Conservation (phyloP, 2,797 vertebrate species). For the Mormyrus hasselquistii region DNA sequence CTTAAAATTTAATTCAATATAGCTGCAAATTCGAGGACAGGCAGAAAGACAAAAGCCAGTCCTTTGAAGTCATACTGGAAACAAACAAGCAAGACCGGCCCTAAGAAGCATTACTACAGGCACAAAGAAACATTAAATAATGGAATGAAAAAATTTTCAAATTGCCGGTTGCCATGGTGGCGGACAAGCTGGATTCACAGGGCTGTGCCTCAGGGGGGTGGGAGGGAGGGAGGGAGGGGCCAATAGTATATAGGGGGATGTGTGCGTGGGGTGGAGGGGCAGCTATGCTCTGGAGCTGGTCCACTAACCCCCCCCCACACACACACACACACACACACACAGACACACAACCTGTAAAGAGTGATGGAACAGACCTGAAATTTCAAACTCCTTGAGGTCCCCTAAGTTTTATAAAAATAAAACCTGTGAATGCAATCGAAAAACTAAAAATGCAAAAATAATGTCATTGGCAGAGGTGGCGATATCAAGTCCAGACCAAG, state of each 20-base stretch:
- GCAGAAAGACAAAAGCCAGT: not conserved
- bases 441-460: not conserved
- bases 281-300: not conserved
- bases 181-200: not conserved
- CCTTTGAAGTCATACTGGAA: not conserved
- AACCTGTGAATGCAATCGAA: not conserved
- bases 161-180: not conserved
- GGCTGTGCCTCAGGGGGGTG: not conserved
- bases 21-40: not conserved
- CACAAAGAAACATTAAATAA: constrained; percentile 9
- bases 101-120: not conserved
- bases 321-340: not conserved
- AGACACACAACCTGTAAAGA: not conserved
- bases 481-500: not conserved
- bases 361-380: too few species aligned
- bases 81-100: not conserved
- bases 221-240: not conserved
- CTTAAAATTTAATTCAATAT: not conserved
- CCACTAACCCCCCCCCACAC: not conserved
- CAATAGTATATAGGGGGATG: not conserved
- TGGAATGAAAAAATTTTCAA: not conserved
- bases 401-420: not conserved
- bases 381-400: not conserved
- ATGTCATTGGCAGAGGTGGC: not conserved
- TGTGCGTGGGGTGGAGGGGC: not conserved